Conservation (phyloP, 2,113 vertebrate species). For the Odocoileus virginianus region DNA sequence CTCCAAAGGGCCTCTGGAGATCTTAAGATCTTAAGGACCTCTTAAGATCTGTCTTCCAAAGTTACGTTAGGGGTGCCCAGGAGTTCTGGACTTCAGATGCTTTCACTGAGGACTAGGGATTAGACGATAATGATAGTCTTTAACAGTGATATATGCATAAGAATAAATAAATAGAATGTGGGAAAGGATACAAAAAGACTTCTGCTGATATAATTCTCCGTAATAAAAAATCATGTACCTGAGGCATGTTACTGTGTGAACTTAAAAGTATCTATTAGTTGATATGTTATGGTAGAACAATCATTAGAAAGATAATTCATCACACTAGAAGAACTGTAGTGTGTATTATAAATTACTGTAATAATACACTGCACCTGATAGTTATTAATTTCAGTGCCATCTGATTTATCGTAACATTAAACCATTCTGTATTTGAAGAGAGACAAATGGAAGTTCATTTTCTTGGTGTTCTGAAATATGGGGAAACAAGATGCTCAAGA, state of each 20-base stretch:
- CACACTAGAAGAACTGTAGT: conserved; percentile 69
- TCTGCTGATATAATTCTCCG: conserved; percentile 38
- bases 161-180: conserved; percentile 36
- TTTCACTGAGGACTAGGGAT: background rate
- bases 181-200: conserved; percentile 51
- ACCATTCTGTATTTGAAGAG: conserved; percentile 62
- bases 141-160: background rate
- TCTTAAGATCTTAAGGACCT: too few relatives aligned
- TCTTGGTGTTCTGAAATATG: conserved; percentile 56
- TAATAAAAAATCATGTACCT: conserved; percentile 60
- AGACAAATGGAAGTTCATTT: conserved; percentile 76
- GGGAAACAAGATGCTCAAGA: conserved; percentile 50
- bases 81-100: background rate
- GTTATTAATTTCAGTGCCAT: conserved; percentile 77
- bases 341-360: conserved; percentile 76
- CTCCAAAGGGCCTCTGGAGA: background rate
- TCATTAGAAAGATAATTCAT: conserved; percentile 79
- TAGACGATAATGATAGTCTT: background rate
- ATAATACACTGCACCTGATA: conserved; percentile 77
- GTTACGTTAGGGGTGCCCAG: background rate
- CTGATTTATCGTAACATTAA: conserved; percentile 74
- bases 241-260: conserved; percentile 39
- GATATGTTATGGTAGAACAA: conserved; percentile 60
- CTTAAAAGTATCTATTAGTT: conserved; percentile 62
- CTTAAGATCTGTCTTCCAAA: background rate